These are phyloP conservation scores for Acanthurus tractus DNA, from an alignment of 2,797 vertebrate genomes.

Conservation along the genomic window DNA sequence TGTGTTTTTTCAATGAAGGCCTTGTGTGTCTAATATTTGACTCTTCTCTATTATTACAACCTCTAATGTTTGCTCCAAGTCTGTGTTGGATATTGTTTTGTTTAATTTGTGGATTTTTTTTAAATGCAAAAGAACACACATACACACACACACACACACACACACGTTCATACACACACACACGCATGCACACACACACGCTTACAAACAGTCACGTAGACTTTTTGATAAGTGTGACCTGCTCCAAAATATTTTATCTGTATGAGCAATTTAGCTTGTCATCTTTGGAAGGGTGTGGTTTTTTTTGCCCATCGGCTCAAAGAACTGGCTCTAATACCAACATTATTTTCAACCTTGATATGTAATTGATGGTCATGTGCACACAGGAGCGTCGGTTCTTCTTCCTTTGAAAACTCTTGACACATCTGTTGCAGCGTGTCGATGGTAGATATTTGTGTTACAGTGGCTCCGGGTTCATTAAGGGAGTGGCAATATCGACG, in stretches of 20 bases:
- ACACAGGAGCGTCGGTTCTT: constrained; percentile 59
- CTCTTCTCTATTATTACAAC: constrained; percentile 48
- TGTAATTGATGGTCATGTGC: constrained; percentile 70
- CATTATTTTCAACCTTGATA: constrained; percentile 73
- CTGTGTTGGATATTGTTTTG: constrained; percentile 35
- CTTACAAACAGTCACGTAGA: constrained; percentile 18
- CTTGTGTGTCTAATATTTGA: constrained; percentile 70
- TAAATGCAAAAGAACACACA: no score
- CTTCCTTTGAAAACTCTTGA: constrained; percentile 74
- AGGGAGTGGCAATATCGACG: constrained; percentile 81
- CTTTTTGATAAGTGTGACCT: constrained; percentile 21
- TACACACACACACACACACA: neutral
- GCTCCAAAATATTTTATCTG: constrained; percentile 49
- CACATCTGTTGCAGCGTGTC: constrained; percentile 80
- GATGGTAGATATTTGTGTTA: constrained; percentile 67
- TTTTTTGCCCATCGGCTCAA: constrained; percentile 58
- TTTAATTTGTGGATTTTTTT: constrained; percentile 28
- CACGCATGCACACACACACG: constrained; percentile 42
- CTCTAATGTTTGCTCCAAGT: constrained; percentile 24
- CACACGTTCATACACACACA: constrained; percentile 12
- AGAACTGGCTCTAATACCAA: constrained; percentile 53
- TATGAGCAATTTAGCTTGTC: constrained; percentile 36
- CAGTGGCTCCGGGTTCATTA: constrained; percentile 76
- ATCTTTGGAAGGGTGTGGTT: constrained; percentile 75
- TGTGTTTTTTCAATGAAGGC: constrained; percentile 77